Percentiles rank a stretch among this genome's conserved stretches.
Conservation (phyloP, 2,113 vertebrate species). For the Cyrtonyx montezumae region DNA sequence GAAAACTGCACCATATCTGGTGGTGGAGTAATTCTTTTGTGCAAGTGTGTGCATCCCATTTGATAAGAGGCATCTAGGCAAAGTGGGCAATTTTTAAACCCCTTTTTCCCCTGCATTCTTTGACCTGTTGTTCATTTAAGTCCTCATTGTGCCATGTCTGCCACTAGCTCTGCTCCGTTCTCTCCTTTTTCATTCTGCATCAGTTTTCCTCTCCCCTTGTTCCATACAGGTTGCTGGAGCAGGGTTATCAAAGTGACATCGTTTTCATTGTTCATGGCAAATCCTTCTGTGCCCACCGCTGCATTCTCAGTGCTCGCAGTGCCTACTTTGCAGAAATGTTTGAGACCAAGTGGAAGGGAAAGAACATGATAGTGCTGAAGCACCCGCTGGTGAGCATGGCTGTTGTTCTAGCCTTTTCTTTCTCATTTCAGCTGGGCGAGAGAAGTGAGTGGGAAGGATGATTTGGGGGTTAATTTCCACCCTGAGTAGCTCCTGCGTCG, state of each 20-base stretch:
- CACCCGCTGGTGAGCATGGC: constrained; percentile 88
- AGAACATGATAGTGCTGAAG: constrained; percentile 89
- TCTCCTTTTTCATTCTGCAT: neutral
- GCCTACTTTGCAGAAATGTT: constrained; percentile 96
- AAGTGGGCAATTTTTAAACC: neutral
- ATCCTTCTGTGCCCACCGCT: constrained; percentile 89
- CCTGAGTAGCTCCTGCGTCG: neutral
- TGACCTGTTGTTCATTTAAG: neutral
- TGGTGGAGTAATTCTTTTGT: neutral
- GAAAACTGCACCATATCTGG: neutral
- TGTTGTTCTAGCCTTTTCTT: neutral
- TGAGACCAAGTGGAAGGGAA: constrained; percentile 94
- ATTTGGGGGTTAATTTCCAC: neutral
- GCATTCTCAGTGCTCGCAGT: constrained; percentile 89
- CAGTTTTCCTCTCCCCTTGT: neutral
- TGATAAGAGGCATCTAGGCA: neutral
- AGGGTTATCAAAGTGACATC: constrained; percentile 90
- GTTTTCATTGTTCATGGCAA: constrained; percentile 92
- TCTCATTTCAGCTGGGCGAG: neutral
- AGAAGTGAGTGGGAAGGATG: neutral
- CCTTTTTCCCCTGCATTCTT: neutral
- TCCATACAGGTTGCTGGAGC: constrained; percentile 88
- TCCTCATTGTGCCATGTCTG: neutral
- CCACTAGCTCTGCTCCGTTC: neutral
- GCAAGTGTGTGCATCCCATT: neutral